phyloP scores from a whole-genome alignment of 1,140 invertebrate species.

The Megalonaias nervosa region DNA sequence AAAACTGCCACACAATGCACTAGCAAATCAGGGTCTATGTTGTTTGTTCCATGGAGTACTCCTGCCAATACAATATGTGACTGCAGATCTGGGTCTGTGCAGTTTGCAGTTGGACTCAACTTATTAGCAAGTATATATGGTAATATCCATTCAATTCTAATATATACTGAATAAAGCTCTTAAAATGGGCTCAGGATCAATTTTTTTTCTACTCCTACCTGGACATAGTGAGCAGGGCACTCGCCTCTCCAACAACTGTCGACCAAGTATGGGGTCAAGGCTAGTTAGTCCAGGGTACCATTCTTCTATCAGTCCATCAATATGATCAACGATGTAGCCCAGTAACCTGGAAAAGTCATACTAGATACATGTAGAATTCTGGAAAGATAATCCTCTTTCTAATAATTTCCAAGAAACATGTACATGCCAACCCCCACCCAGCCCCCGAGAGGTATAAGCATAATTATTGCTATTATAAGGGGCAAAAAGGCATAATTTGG shows the following conservation, averaged over 20 bases:
- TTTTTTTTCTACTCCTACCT: slow-evolving; percentile 33
- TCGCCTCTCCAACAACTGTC: slow-evolving; percentile 92
- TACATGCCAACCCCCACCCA: neutral
- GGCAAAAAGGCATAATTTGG: no score
- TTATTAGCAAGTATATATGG: no score
- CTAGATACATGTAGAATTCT: neutral
- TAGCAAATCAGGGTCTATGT: no score
- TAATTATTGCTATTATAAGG: no score
- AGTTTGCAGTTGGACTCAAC: no score
- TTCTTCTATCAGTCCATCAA: slow-evolving; percentile 97
- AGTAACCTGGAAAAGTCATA: slow-evolving; percentile 79
- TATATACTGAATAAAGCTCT: neutral
- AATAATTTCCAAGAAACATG: no score
- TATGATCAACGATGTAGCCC: slow-evolving; percentile 93
- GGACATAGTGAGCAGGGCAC: slow-evolving; percentile 93
- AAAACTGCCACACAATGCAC: no score
- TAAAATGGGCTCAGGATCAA: neutral
- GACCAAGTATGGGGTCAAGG: slow-evolving; percentile 95
- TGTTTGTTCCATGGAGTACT: no score
- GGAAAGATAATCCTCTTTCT: no score
- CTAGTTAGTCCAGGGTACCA: slow-evolving; percentile 98
- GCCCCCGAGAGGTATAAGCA: no score
- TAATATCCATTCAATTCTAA: neutral
- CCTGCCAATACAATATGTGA: no score
- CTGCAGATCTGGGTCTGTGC: no score